phyloP scores from a whole-genome alignment of 2,888 invertebrate genomes.

The Eristalis intricaria region DNA sequence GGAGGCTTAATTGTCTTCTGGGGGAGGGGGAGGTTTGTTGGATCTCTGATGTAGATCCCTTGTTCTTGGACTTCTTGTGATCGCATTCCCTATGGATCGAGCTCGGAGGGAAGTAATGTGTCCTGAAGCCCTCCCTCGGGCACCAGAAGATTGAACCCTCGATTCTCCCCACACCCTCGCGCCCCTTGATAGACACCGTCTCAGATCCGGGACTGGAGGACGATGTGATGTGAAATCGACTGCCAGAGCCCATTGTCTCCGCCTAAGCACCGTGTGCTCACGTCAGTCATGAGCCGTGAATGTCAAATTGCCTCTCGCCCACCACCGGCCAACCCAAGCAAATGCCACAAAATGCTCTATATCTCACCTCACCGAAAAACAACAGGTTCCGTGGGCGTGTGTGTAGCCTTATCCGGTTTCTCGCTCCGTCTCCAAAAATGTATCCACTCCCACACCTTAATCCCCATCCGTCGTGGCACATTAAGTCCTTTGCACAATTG shows the following conservation, averaged over 20 bases:
- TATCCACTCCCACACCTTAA: constrained; percentile 51
- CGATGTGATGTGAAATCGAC: not conserved
- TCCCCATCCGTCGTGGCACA: constrained; percentile 42
- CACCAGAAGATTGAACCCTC: too few relatives aligned
- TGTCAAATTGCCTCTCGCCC: not conserved
- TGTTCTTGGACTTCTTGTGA: too few relatives aligned
- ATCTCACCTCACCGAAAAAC: not conserved
- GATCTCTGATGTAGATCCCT: too few relatives aligned
- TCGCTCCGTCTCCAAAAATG: not conserved
- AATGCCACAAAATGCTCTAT: not conserved
- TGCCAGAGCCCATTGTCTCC: not conserved
- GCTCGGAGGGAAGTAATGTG: too few relatives aligned
- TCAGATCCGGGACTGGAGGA: not conserved
- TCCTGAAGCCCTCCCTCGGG: too few relatives aligned
- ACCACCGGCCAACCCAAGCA: not conserved
- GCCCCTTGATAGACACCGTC: too few relatives aligned
- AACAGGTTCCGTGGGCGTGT: not conserved
- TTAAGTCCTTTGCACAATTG: constrained; percentile 58
- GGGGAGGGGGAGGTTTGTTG: too few relatives aligned
- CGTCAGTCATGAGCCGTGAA: not conserved
- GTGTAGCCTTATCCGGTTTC: constrained; percentile 11
- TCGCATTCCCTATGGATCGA: too few relatives aligned
- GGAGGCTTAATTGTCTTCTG: too few relatives aligned
- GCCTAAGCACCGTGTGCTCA: not conserved
- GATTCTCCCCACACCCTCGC: too few relatives aligned